These are phyloP conservation scores for Dryadula phaetusa DNA, from an alignment of 2,888 invertebrate species.

Conservation along the genomic window DNA sequence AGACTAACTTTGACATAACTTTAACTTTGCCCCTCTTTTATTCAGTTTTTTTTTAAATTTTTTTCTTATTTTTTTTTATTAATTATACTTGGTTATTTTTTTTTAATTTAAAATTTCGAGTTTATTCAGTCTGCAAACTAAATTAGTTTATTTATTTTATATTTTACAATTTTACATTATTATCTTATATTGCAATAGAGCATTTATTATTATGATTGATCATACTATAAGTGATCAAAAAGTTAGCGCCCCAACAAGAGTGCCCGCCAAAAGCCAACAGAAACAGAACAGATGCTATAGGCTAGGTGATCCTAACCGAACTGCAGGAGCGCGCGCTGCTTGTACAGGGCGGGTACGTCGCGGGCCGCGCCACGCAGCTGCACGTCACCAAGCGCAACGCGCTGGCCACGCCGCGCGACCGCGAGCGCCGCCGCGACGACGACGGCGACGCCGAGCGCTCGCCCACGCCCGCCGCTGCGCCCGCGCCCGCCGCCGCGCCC, in stretches of 20 bases:
- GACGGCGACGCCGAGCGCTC: slow-evolving; percentile 85
- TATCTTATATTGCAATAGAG: too few species aligned
- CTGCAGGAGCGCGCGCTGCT: slow-evolving; percentile 87
- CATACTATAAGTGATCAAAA: neutral
- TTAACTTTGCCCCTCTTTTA: neutral
- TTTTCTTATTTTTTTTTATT: too few species aligned
- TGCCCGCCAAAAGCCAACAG: slow-evolving; percentile 61
- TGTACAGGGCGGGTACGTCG: slow-evolving; percentile 88
- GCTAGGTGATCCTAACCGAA: slow-evolving; percentile 80
- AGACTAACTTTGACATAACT: slow-evolving; percentile 29
- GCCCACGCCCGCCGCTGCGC: slow-evolving; percentile 51
- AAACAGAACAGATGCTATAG: slow-evolving; percentile 73
- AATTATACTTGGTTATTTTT: too few species aligned
- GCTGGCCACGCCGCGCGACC: slow-evolving; percentile 83
- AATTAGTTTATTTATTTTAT: too few species aligned
- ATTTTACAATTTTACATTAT: too few species aligned
- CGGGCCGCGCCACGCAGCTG: slow-evolving; percentile 85
- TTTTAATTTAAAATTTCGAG: too few species aligned
- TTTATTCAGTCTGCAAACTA: too few species aligned
- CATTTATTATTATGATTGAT: too few species aligned
- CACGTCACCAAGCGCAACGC: slow-evolving; percentile 92
- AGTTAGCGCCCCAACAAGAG: neutral
- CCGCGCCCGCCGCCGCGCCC: slow-evolving; percentile 61
- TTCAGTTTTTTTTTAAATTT: neutral
- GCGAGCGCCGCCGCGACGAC: slow-evolving; percentile 81